Percentiles rank a stretch among this genome's conserved stretches.
Conservation (phyloP, 2,797 vertebrate species). For the Sciurus carolinensis region DNA sequence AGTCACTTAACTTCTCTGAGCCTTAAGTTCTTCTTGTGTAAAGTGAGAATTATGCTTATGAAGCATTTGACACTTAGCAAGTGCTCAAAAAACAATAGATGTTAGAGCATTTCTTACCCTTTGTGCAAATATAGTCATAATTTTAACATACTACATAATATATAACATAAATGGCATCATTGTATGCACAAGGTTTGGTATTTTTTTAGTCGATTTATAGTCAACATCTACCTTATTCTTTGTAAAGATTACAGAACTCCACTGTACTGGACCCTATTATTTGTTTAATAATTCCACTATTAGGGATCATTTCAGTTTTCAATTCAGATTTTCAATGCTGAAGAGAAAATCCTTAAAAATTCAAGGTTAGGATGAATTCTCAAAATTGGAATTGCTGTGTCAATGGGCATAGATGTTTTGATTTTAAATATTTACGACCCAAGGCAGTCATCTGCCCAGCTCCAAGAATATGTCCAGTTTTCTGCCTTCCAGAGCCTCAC, state of each 20-base stretch:
- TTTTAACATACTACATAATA: not conserved
- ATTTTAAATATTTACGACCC: conserved; percentile 17
- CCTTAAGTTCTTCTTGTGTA: not conserved
- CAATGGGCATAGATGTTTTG: not conserved
- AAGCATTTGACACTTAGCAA: not conserved
- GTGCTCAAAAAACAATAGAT: not conserved
- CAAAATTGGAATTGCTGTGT: not conserved
- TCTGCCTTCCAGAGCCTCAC: not conserved
- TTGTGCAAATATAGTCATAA: not conserved
- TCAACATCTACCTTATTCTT: not conserved
- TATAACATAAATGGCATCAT: not conserved
- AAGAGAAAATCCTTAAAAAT: not conserved
- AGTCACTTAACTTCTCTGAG: conserved; percentile 5
- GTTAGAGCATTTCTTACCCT: not conserved
- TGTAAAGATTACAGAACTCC: conserved; percentile 14
- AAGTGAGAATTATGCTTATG: not conserved
- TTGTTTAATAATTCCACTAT: not conserved
- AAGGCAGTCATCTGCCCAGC: not conserved
- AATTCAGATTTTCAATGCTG: not conserved
- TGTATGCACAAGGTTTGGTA: conserved; percentile 12
- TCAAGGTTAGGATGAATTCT: conserved; percentile 12
- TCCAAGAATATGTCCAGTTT: not conserved
- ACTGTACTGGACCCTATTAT: not conserved
- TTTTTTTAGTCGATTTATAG: conserved; percentile 47
- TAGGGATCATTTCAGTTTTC: conserved; percentile 40